These are phyloP conservation scores for Lordiphosa collinella DNA, from an alignment of 1,140 invertebrate genomes.

Conservation along the genomic window DNA sequence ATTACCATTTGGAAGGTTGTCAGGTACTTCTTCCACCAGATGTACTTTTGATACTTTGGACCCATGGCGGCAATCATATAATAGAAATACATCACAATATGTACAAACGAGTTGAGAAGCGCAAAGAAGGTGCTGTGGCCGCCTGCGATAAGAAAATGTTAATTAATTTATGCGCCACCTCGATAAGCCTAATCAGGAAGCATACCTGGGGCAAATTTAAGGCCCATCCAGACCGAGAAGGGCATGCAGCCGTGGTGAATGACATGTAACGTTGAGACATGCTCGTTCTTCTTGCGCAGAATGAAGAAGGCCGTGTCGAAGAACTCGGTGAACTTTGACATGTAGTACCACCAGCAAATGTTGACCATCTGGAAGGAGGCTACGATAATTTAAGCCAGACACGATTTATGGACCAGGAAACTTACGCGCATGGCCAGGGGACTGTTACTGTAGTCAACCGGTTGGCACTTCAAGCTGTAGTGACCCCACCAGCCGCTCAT, in stretches of 20 bases:
- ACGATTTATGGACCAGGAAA: constrained; percentile 25
- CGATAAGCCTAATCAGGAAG: not conserved
- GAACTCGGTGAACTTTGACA: constrained; percentile 98
- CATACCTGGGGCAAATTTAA: constrained; percentile 94
- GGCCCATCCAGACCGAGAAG: constrained; percentile 94
- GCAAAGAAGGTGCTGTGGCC: constrained; percentile 96
- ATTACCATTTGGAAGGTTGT: constrained; percentile 94
- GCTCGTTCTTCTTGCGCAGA: constrained; percentile 93
- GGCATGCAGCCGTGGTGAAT: constrained; percentile 98
- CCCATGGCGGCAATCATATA: constrained; percentile 96
- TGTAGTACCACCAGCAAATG: constrained; percentile 98
- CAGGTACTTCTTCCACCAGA: constrained; percentile 98
- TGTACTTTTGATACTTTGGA: constrained; percentile 91
- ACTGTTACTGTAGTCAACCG: constrained; percentile 93
- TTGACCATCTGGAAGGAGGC: constrained; percentile 87
- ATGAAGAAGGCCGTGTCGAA: constrained; percentile 97
- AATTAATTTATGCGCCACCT: not conserved
- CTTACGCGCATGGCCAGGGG: constrained; percentile 91
- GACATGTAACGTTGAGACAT: constrained; percentile 95
- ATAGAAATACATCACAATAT: constrained; percentile 97
- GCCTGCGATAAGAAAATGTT: constrained; percentile 81
- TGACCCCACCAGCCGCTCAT: constrained; percentile 91
- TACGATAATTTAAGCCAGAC: constrained; percentile 3
- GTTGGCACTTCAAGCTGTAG: constrained; percentile 96
- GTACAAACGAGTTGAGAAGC: constrained; percentile 94